These are phyloP conservation scores for Tenthredo distinguenda DNA, from an alignment of 2,888 invertebrate genomes.

Conservation along the genomic window DNA sequence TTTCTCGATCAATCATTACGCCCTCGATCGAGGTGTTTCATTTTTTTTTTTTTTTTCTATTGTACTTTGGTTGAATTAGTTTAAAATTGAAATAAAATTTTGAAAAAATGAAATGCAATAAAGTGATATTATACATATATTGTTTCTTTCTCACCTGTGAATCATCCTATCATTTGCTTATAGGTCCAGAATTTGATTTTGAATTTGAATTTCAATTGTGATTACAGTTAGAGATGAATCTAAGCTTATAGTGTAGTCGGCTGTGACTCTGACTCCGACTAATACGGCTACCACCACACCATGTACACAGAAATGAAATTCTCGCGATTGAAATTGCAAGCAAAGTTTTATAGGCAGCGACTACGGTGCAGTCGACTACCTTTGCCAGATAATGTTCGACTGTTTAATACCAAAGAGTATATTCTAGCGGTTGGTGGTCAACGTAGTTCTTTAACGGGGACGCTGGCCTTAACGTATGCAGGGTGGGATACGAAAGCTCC, in stretches of 20 bases:
- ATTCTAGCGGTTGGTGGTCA: conserved; percentile 59
- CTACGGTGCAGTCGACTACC: conserved; percentile 25
- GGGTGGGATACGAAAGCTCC: conserved; percentile 69
- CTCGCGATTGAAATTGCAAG: not conserved
- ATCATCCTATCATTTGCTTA: conserved; percentile 42
- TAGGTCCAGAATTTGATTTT: not conserved
- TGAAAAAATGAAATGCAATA: not conserved
- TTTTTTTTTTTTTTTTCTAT: not conserved
- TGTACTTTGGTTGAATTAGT: not conserved
- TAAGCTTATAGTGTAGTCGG: not conserved
- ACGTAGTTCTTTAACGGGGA: conserved; percentile 68
- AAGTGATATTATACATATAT: not conserved
- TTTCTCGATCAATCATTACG: not conserved
- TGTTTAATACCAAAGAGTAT: conserved; percentile 56
- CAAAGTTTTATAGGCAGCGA: conserved; percentile 2
- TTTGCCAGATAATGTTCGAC: conserved; percentile 50
- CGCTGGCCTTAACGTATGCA: conserved; percentile 53
- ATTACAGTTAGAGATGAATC: not conserved
- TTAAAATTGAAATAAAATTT: not conserved
- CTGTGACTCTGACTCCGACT: conserved; percentile 27
- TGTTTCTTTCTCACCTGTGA: conserved; percentile 31
- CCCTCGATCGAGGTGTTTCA: not conserved
- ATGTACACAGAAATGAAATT: conserved; percentile 9
- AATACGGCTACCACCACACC: conserved; percentile 16
- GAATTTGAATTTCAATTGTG: not conserved